Evolutionary conservation across 2,797 vertebrate species (phyloP).

Genomic region (Pogonophryne albipinna): DNA sequence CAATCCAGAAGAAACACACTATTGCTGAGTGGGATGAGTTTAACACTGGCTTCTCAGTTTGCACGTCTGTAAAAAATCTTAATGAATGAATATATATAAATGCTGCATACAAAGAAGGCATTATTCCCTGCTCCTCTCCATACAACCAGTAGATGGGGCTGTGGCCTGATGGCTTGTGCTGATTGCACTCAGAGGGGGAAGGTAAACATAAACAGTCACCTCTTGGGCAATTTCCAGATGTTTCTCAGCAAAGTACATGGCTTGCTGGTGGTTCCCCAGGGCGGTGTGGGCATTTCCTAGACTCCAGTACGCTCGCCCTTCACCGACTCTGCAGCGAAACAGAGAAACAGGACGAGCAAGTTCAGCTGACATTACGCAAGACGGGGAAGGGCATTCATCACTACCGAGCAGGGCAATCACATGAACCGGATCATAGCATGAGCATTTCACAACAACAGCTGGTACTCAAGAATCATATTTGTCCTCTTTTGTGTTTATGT

Average conservation of each 20-base stretch:
- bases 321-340: conserved; percentile 90
- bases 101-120: not conserved
- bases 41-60: not conserved
- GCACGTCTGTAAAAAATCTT: not conserved
- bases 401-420: not conserved
- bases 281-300: conserved; percentile 97
- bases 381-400: conserved; percentile 25
- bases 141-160: conserved; percentile 61
- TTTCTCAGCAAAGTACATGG: conserved; percentile 94
- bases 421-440: not conserved
- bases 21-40: not conserved
- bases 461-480: not conserved
- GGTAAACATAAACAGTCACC: conserved; percentile 81
- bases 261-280: conserved; percentile 94
- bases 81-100: not conserved
- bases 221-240: conserved; percentile 98
- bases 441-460: conserved; percentile 3
- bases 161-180: conserved; percentile 22
- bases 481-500: not conserved
- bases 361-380: conserved; percentile 45
- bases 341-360: conserved; percentile 55
- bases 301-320: conserved; percentile 98
- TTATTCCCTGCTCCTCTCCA: conserved; percentile 31
- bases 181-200: conserved; percentile 23
- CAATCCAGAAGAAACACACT: not conserved